phyloP scores from a whole-genome alignment of 2,113 vertebrate genomes.

The Haemorhous mexicanus region DNA sequence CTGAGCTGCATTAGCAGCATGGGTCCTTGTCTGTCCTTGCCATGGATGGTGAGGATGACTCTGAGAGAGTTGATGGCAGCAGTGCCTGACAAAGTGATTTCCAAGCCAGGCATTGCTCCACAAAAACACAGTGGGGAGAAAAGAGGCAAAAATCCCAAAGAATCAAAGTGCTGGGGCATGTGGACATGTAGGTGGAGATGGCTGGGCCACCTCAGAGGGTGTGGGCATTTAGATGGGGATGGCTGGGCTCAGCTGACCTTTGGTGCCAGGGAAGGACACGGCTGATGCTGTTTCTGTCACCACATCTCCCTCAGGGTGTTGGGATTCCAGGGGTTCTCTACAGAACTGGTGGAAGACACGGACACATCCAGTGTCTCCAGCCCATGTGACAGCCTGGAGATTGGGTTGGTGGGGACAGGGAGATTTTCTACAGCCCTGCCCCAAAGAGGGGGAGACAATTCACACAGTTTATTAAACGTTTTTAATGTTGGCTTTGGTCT shows the following conservation, averaged over 20 bases:
- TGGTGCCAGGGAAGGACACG: not conserved
- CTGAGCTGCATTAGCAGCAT: not conserved
- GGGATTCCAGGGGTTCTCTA: not conserved
- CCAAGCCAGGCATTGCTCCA: not conserved
- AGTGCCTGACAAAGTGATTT: not conserved
- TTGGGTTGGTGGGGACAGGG: not conserved
- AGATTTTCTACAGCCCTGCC: not conserved
- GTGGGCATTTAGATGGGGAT: too few species aligned
- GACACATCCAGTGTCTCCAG: not conserved
- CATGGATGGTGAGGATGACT: not conserved
- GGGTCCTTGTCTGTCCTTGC: not conserved
- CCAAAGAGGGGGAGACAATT: accelerated
- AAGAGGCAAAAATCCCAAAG: not conserved
- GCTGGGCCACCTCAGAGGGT: not conserved
- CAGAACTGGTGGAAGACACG: accelerated
- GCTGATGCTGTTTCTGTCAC: not conserved
- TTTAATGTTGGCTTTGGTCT: not conserved
- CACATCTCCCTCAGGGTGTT: not conserved
- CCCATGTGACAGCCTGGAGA: not conserved
- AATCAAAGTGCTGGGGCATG: not conserved
- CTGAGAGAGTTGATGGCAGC: not conserved
- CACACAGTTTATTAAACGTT: accelerated
- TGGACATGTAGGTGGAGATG: not conserved
- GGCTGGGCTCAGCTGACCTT: not conserved
- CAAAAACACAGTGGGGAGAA: not conserved